Conservation (phyloP, 2,888 invertebrate species). For the Spodoptera picta region DNA sequence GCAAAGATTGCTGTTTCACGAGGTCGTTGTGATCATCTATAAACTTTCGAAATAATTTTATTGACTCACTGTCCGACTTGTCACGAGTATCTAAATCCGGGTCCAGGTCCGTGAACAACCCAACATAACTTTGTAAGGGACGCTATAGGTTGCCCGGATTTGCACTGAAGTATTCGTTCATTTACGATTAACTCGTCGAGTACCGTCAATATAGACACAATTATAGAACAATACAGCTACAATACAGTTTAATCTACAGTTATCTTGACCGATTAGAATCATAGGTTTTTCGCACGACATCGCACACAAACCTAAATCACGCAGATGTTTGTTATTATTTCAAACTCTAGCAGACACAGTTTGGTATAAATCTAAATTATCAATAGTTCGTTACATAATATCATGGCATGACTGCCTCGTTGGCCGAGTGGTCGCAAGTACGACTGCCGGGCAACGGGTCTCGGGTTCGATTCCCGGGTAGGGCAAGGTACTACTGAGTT, state of each 20-base stretch:
- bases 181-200: no score
- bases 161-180: neutral
- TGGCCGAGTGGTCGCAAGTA: no score
- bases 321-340: no score
- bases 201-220: no score
- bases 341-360: neutral
- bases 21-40: neutral
- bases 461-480: no score
- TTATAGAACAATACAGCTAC: no score
- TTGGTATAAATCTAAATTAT: neutral
- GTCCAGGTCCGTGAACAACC: neutral
- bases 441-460: no score
- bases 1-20: neutral
- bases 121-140: neutral
- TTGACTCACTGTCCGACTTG: neutral
- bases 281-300: conserved; percentile 2
- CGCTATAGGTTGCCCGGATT: conserved; percentile 4
- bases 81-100: neutral
- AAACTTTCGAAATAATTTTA: neutral
- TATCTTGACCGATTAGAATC: conserved; percentile 1
- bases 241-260: neutral
- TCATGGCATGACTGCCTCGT: neutral
- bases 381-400: neutral
- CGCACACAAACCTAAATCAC: neutral
- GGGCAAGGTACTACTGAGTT: no score